Evolutionary conservation across 2,888 invertebrate genomes (phyloP).

Genomic region (Epirrhoe alternata): DNA sequence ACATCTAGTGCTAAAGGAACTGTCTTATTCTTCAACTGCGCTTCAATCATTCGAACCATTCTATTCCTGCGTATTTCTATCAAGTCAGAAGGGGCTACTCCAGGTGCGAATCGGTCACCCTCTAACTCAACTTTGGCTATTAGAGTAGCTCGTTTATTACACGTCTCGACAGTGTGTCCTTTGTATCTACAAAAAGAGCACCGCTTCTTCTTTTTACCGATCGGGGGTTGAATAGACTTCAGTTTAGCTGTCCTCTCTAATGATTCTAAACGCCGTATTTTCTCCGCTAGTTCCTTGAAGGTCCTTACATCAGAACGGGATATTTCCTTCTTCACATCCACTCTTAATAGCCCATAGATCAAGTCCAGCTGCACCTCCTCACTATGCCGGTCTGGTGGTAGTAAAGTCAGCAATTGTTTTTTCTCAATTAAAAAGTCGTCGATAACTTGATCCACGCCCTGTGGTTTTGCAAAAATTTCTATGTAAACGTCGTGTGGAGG

Average conservation of each 20-base stretch:
- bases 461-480: conserved; percentile 11
- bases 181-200: conserved; percentile 15
- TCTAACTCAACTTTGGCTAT: not conserved
- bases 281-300: conserved; percentile 9
- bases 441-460: not conserved
- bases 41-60: not conserved
- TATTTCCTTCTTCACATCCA: conserved; percentile 9
- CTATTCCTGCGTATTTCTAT: not conserved
- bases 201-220: conserved; percentile 11
- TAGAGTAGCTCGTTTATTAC: conserved; percentile 2
- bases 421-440: conserved; percentile 13
- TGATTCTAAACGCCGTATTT: conserved; percentile 8
- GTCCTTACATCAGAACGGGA: conserved; percentile 2
- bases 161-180: conserved; percentile 14
- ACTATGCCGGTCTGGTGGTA: conserved; percentile 14
- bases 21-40: not conserved
- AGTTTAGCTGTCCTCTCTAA: not conserved
- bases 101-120: not conserved
- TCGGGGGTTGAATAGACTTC: conserved; percentile 6
- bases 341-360: conserved; percentile 16
- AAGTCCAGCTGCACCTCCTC: conserved; percentile 22
- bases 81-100: not conserved
- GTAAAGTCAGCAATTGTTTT: conserved; percentile 1
- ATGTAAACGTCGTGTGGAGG: conserved; percentile 17
- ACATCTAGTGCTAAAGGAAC: not conserved